Conservation (phyloP, 1,140 invertebrate genomes). For the Papilio polyxenes region DNA sequence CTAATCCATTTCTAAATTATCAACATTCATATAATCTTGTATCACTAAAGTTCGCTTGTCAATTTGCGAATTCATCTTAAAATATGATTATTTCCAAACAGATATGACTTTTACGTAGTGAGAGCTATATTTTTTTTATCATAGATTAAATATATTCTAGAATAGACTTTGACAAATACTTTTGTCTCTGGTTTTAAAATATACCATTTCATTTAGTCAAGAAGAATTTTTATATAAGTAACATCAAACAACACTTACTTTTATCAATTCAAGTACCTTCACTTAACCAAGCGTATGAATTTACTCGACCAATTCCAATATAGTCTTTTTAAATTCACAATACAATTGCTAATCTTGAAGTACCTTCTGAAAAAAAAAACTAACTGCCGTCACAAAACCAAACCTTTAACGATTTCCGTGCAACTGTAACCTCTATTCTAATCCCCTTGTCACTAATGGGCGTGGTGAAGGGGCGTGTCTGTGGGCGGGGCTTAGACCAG, state of each 20-base stretch:
- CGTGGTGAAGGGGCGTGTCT: background rate
- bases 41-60: slow-evolving; percentile 33
- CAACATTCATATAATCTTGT: slow-evolving; percentile 37
- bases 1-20: slow-evolving; percentile 32
- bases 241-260: slow-evolving; percentile 16
- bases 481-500: slow-evolving; percentile 5
- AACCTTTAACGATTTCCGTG: too few relatives aligned
- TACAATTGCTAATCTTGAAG: too few relatives aligned
- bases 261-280: background rate
- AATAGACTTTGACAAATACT: too few relatives aligned
- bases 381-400: too few relatives aligned
- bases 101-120: slow-evolving; percentile 34
- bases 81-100: slow-evolving; percentile 23
- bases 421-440: background rate
- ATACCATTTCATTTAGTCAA: background rate
- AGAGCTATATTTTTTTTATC: slow-evolving; percentile 21
- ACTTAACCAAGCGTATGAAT: background rate
- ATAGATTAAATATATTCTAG: slow-evolving; percentile 24
- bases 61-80: slow-evolving; percentile 23
- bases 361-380: too few relatives aligned
- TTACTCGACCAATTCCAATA: background rate
- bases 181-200: slow-evolving; percentile 23
- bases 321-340: background rate
- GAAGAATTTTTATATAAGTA: background rate
- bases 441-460: background rate